Evolutionary conservation across 2,113 vertebrate species (phyloP).

Genomic region (Falco punctatus): DNA sequence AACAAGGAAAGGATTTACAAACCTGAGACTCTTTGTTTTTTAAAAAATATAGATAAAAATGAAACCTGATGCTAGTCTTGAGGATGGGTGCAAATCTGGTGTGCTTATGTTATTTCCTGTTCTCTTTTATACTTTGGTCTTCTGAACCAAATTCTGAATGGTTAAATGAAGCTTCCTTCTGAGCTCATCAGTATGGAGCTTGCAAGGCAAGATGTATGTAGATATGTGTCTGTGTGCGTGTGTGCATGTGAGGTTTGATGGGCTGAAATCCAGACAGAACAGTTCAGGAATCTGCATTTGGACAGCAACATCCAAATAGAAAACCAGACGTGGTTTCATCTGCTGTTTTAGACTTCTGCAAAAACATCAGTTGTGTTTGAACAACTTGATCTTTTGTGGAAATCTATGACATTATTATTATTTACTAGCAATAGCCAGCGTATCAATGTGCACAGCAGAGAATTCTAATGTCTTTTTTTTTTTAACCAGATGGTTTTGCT

Average conservation of each 20-base stretch:
- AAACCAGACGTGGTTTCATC: background rate
- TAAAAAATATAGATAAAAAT: background rate
- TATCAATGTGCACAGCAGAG: background rate
- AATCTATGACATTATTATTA: background rate
- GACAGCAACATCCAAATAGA: slow-evolving; percentile 20
- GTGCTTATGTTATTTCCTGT: background rate
- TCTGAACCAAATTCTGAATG: background rate
- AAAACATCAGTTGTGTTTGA: background rate
- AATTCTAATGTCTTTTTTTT: background rate
- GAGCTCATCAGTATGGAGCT: background rate
- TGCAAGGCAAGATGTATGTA: background rate
- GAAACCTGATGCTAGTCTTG: background rate
- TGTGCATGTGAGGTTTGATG: background rate
- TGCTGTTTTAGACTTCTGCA: background rate
- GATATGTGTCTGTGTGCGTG: background rate
- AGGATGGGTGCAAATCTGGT: background rate
- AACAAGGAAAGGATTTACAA: background rate
- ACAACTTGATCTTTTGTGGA: background rate
- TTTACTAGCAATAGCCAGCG: background rate
- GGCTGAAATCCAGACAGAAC: background rate
- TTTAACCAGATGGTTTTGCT: background rate
- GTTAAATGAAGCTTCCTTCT: background rate
- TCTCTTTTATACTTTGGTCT: background rate
- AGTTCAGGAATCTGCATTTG: slow-evolving; percentile 52
- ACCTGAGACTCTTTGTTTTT: background rate